phyloP scores from a whole-genome alignment of 1,140 invertebrate genomes.

The Drosophila willistoni region DNA sequence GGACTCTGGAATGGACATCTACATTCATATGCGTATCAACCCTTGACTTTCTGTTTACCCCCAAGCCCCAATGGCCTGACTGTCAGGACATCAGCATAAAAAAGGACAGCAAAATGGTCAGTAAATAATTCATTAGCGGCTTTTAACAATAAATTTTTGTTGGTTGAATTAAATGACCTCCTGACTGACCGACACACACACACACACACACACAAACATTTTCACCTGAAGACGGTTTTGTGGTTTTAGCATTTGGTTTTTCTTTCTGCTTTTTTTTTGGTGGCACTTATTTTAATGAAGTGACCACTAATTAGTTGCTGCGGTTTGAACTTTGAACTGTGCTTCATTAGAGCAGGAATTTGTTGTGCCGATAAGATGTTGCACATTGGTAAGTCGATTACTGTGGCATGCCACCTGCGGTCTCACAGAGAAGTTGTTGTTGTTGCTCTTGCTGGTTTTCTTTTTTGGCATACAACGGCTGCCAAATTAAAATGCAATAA shows the following conservation, averaged over 20 bases:
- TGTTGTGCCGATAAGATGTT: slow-evolving; percentile 40
- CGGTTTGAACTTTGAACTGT: slow-evolving; percentile 71
- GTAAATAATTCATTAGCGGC: slow-evolving; percentile 82
- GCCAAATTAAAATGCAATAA: slow-evolving; percentile 82
- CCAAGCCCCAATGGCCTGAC: slow-evolving; percentile 26
- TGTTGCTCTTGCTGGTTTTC: background rate
- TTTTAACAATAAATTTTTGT: slow-evolving; percentile 81
- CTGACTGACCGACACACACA: slow-evolving; percentile 26
- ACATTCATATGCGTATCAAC: slow-evolving; percentile 7
- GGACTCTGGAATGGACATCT: slow-evolving; percentile 11
- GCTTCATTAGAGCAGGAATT: slow-evolving; percentile 69
- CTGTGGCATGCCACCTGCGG: slow-evolving; percentile 55
- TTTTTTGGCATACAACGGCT: slow-evolving; percentile 50
- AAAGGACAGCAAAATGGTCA: slow-evolving; percentile 61
- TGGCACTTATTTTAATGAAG: slow-evolving; percentile 70
- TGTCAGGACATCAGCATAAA: slow-evolving; percentile 41
- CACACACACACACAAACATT: background rate
- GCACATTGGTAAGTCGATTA: background rate
- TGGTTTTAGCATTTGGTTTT: background rate
- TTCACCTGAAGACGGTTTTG: background rate
- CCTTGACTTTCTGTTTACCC: background rate
- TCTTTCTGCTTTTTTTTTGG: slow-evolving; percentile 26
- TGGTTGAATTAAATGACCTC: slow-evolving; percentile 47
- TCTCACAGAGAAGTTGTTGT: slow-evolving; percentile 21
- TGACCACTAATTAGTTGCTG: slow-evolving; percentile 66